Percentiles rank a stretch among this genome's conserved stretches.
These are phyloP conservation scores for Watsonalla cultraria DNA, from an alignment of 2,888 invertebrate species.

Conservation along the genomic window DNA sequence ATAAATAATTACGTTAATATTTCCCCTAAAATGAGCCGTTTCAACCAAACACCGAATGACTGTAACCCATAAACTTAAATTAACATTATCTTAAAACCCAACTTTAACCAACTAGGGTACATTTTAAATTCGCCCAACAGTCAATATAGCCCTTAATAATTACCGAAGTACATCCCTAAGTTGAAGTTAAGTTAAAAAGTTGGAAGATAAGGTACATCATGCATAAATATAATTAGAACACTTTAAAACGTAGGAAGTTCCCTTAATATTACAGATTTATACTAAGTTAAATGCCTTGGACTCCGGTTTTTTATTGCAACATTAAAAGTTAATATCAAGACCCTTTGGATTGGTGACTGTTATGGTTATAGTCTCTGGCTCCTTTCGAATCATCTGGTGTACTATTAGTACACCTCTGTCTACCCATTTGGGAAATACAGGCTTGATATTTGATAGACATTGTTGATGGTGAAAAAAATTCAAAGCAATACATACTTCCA, in stretches of 20 bases:
- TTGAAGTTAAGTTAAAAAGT: slow-evolving; percentile 3
- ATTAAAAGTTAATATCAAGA: slow-evolving; percentile 56
- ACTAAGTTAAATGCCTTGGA: slow-evolving; percentile 44
- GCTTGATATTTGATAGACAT: too few species aligned
- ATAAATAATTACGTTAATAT: too few species aligned
- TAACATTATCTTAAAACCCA: background rate
- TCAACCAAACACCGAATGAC: background rate
- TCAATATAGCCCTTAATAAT: slow-evolving; percentile 15
- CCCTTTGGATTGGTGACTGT: too few species aligned
- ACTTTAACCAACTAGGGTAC: background rate
- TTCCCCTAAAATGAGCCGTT: background rate
- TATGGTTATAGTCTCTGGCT: too few species aligned
- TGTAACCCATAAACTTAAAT: background rate
- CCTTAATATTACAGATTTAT: slow-evolving; percentile 69
- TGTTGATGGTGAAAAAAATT: too few species aligned
- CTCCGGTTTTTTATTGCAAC: slow-evolving; percentile 42
- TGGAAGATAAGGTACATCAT: slow-evolving; percentile 28
- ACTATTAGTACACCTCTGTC: too few species aligned
- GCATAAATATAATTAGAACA: slow-evolving; percentile 47
- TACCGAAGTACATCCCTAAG: slow-evolving; percentile 19
- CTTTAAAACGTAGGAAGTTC: slow-evolving; percentile 43
- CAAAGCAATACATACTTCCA: slow-evolving; percentile 15
- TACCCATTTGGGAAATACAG: too few species aligned
- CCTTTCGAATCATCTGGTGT: too few species aligned
- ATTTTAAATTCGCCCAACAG: background rate